These are phyloP conservation scores for Aphrophora alni DNA, from an alignment of 2,888 invertebrate species.

Conservation along the genomic window DNA sequence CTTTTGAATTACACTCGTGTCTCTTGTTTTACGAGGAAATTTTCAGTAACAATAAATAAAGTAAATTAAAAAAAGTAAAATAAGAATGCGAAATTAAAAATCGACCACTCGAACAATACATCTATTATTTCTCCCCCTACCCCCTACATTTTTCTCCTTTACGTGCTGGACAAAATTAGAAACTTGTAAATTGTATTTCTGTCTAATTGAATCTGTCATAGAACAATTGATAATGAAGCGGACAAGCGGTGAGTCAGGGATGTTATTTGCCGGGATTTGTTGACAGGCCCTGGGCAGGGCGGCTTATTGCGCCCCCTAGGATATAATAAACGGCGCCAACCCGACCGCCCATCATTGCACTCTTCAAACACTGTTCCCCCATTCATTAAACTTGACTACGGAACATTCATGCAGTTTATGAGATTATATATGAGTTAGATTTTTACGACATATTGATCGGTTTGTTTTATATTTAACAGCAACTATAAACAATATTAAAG, in stretches of 20 bases:
- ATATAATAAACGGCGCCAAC: conserved; percentile 9
- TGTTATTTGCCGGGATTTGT: background rate
- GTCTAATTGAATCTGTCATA: conserved; percentile 1
- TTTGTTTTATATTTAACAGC: no score
- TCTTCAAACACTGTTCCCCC: background rate
- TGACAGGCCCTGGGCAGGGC: background rate
- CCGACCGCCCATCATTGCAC: background rate
- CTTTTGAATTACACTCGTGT: no score
- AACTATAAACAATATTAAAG: no score
- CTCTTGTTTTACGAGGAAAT: no score
- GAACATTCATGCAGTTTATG: background rate
- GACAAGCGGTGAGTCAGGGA: background rate
- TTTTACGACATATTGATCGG: background rate
- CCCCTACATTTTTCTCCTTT: background rate
- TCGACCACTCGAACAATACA: no score
- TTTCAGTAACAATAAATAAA: no score
- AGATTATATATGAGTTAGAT: background rate
- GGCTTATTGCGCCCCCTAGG: background rate
- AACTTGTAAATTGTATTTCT: background rate
- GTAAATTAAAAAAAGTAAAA: no score
- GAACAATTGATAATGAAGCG: background rate
- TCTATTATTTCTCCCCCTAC: no score
- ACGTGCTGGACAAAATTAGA: background rate
- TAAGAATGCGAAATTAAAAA: no score
- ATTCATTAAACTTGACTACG: conserved; percentile 6